Conservation (phyloP, 1,140 invertebrate species). For the Anthonomus grandis region DNA sequence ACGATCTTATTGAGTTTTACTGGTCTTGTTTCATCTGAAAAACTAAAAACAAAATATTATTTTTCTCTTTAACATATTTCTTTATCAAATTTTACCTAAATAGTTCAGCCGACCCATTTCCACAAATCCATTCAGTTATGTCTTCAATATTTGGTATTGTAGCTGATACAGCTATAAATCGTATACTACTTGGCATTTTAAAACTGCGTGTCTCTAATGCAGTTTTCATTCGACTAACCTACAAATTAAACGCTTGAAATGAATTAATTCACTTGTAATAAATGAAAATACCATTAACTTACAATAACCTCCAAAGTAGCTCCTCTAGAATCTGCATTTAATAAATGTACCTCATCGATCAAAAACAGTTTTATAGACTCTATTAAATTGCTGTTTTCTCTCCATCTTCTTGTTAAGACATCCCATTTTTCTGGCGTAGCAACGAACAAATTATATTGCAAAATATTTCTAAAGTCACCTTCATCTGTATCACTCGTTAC, state of each 20-base stretch:
- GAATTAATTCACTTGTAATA: too few relatives aligned
- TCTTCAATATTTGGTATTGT: slow-evolving; percentile 77
- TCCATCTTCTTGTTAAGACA: slow-evolving; percentile 70
- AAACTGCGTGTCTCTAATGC: slow-evolving; percentile 28
- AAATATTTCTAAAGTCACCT: slow-evolving; percentile 57
- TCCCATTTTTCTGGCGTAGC: slow-evolving; percentile 88
- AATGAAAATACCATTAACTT: too few relatives aligned
- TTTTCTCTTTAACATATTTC: neutral
- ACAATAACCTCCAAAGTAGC: slow-evolving; percentile 77
- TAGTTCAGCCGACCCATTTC: slow-evolving; percentile 48
- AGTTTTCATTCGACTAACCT: slow-evolving; percentile 46
- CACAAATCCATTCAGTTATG: slow-evolving; percentile 66
- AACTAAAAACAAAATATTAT: slow-evolving; percentile 49
- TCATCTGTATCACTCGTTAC: slow-evolving; percentile 72
- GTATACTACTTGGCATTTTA: slow-evolving; percentile 44
- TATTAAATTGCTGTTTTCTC: slow-evolving; percentile 60
- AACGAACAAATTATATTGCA: slow-evolving; percentile 60
- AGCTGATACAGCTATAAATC: slow-evolving; percentile 76
- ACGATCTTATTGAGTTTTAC: slow-evolving; percentile 71
- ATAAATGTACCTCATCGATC: slow-evolving; percentile 79
- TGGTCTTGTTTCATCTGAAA: slow-evolving; percentile 68
- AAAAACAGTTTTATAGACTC: slow-evolving; percentile 67
- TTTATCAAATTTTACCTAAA: slow-evolving; percentile 48
- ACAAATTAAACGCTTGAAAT: too few relatives aligned
- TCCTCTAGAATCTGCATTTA: slow-evolving; percentile 68